Conservation (phyloP, 2,888 invertebrate species). For the Polydrusus pterygomalis region DNA sequence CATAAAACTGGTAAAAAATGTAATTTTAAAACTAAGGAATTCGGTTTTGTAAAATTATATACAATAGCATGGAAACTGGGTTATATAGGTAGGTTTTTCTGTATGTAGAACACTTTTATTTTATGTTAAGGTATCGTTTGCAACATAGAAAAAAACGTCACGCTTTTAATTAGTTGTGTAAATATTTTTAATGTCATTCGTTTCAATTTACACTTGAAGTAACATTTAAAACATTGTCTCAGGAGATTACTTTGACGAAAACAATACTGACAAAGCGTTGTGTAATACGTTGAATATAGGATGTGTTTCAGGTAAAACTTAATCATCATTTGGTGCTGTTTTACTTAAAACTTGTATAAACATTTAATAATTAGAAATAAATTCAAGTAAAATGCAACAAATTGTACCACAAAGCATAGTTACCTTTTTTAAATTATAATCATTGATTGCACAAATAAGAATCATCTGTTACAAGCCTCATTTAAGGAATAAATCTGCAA, state of each 20-base stretch:
- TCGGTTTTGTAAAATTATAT: constrained; percentile 4
- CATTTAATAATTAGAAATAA: too few relatives aligned
- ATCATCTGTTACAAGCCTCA: not conserved
- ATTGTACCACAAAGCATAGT: not conserved
- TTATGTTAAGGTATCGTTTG: constrained; percentile 9
- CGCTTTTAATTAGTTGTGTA: constrained; percentile 9
- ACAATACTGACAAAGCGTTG: too few relatives aligned
- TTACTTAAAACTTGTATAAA: too few relatives aligned
- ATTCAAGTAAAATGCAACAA: not conserved
- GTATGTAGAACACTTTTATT: constrained; percentile 42
- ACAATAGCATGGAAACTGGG: constrained; percentile 37
- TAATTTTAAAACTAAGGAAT: constrained; percentile 21
- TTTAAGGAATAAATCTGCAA: not conserved
- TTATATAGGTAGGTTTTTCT: constrained; percentile 22
- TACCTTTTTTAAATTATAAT: not conserved
- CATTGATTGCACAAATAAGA: not conserved
- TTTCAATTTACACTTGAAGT: not conserved
- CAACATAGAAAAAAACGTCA: constrained; percentile 1
- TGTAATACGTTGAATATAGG: too few relatives aligned
- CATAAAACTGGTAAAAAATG: too few relatives aligned
- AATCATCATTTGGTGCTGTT: too few relatives aligned
- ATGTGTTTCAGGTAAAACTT: too few relatives aligned
- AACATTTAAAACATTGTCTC: not conserved
- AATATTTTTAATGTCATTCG: not conserved
- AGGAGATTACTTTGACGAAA: not conserved